Evolutionary conservation across 1,140 invertebrate species (phyloP).

Genomic region (Drosophila persimilis): DNA sequence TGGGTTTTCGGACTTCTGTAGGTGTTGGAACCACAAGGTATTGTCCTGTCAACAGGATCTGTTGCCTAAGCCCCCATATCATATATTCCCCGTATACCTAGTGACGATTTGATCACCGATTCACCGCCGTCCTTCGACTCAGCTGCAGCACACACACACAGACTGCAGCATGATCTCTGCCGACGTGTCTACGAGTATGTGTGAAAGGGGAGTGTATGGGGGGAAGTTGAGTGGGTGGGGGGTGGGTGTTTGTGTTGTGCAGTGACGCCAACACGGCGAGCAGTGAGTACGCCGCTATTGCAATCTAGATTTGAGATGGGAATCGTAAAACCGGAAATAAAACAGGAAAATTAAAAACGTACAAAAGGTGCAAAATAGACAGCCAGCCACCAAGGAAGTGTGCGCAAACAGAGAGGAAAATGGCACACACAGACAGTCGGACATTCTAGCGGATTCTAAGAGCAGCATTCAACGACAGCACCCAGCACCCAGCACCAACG

Average conservation of each 20-base stretch:
- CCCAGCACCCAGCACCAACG: conserved; percentile 15
- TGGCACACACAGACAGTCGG: conserved; percentile 52
- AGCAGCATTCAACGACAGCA: conserved; percentile 26
- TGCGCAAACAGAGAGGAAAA: conserved; percentile 65
- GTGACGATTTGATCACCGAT: no score
- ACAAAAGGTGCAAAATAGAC: conserved; percentile 81
- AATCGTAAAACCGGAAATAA: conserved; percentile 83
- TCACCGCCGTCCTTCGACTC: no score
- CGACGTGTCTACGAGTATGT: no score
- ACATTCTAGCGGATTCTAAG: conserved; percentile 46
- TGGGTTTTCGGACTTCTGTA: no score
- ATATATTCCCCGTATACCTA: no score
- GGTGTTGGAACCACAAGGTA: no score
- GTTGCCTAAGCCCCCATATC: no score
- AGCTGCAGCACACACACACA: no score
- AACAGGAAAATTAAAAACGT: conserved; percentile 83
- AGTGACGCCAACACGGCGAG: conserved; percentile 1
- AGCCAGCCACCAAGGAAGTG: conserved; percentile 53
- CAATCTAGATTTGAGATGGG: conserved; percentile 81
- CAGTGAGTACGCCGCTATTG: conserved; percentile 38
- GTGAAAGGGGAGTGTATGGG: no score
- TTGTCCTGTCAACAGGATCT: no score
- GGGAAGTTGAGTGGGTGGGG: background rate
- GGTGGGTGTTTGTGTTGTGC: background rate
- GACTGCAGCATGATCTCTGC: no score